Conservation (phyloP, 2,888 invertebrate species). For the Cacoxenus indagator region DNA sequence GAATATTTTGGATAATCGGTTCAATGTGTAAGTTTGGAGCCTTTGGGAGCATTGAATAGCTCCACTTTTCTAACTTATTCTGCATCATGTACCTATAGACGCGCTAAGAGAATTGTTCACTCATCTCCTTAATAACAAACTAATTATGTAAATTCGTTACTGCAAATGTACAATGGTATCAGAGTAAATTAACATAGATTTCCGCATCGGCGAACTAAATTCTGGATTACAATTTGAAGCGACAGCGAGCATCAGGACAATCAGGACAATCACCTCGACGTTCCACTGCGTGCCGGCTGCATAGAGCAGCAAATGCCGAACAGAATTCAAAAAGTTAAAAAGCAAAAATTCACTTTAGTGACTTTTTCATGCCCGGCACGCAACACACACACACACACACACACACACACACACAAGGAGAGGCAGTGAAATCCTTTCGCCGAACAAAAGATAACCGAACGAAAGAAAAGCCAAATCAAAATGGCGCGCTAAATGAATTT, state of each 20-base stretch:
- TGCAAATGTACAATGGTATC: constrained; percentile 27
- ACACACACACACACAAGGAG: constrained; percentile 26
- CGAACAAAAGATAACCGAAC: constrained; percentile 36
- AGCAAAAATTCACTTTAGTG: constrained; percentile 66
- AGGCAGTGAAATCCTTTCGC: constrained; percentile 46
- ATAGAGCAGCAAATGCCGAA: not conserved
- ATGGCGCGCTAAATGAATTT: constrained; percentile 46
- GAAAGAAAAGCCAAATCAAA: constrained; percentile 23
- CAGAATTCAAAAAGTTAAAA: constrained; percentile 65
- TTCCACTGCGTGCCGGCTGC: constrained; percentile 33
- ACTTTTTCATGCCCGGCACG: constrained; percentile 57
- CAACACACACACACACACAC: constrained; percentile 24
- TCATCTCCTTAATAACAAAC: constrained; percentile 34
- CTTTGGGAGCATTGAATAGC: too few species aligned
- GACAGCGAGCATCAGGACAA: constrained; percentile 27
- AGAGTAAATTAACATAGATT: constrained; percentile 57
- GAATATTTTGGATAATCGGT: too few species aligned
- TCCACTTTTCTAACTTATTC: too few species aligned
- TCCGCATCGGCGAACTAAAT: constrained; percentile 55
- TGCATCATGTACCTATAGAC: too few species aligned
- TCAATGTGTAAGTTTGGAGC: too few species aligned
- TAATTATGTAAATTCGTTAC: constrained; percentile 47
- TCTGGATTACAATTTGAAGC: constrained; percentile 52
- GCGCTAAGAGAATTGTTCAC: too few species aligned
- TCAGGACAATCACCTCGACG: constrained; percentile 7